A percentile compares a stretch with the other conserved stretches of the same genome.
phyloP scores from a whole-genome alignment of 2,113 vertebrate species.

The Cepphus grylle region DNA sequence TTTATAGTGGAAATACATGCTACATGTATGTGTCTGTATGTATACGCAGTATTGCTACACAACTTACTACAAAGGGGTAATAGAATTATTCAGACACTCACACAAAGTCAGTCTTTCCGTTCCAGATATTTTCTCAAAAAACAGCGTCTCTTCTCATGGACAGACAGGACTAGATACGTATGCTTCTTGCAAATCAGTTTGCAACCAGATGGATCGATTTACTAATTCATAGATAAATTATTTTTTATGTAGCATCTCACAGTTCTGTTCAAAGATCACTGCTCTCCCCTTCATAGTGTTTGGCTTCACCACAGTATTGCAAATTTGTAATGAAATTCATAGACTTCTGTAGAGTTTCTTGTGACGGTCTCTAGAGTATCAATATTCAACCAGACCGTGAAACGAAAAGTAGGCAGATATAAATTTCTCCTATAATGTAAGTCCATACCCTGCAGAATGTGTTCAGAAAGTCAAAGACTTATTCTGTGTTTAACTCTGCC shows the following conservation, averaged over 20 bases:
- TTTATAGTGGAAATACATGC: neutral
- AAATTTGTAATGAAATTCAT: neutral
- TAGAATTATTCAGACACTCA: neutral
- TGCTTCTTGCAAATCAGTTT: neutral
- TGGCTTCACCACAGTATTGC: neutral
- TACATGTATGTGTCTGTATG: neutral
- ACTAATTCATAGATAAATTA: neutral
- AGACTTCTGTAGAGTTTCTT: neutral
- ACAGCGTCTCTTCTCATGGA: neutral
- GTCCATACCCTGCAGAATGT: neutral
- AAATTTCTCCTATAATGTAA: neutral
- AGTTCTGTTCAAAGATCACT: neutral
- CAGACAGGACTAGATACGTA: neutral
- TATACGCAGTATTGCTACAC: rapidly evolving
- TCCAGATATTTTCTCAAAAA: neutral
- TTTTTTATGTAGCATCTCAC: neutral
- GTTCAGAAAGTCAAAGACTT: neutral
- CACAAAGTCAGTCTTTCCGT: neutral
- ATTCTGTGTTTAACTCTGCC: neutral
- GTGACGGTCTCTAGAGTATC: neutral
- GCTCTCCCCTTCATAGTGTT: neutral
- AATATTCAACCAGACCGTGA: neutral
- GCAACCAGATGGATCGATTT: neutral
- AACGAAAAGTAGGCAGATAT: neutral
- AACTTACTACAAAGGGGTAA: neutral